Conservation (phyloP, 2,113 vertebrate species). For the Motacilla tschutschensis region DNA sequence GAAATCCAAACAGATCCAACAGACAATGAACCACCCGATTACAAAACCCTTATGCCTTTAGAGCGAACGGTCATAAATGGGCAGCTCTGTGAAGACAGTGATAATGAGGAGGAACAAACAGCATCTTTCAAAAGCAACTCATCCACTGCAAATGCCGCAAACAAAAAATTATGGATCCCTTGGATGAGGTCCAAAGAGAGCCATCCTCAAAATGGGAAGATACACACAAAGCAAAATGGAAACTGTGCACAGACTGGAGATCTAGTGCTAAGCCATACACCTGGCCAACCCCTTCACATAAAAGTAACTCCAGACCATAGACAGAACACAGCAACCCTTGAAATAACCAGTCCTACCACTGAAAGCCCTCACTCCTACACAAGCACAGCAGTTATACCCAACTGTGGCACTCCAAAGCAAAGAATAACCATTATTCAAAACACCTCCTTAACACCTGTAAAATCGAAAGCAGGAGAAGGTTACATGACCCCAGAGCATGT, state of each 20-base stretch:
- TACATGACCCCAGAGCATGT: conserved; percentile 80
- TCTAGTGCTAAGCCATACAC: conserved; percentile 88
- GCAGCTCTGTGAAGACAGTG: conserved; percentile 82
- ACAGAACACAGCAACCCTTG: conserved; percentile 89
- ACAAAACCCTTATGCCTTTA: conserved; percentile 80
- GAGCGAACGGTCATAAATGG: conserved; percentile 85
- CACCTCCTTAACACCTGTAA: conserved; percentile 79
- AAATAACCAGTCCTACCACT: conserved; percentile 89
- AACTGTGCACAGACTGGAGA: conserved; percentile 86
- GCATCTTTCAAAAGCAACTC: conserved; percentile 78
- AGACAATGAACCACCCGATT: conserved; percentile 80
- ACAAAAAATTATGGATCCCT: conserved; percentile 84
- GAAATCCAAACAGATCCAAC: conserved; percentile 91
- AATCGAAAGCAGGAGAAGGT: conserved; percentile 81
- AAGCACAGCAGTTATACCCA: conserved; percentile 95
- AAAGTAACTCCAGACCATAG: conserved; percentile 93
- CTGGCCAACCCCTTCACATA: conserved; percentile 93
- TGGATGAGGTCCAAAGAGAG: conserved; percentile 85
- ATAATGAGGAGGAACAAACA: conserved; percentile 73
- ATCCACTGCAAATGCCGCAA: conserved; percentile 75
- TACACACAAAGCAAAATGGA: conserved; percentile 80
- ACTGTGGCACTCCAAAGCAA: conserved; percentile 90
- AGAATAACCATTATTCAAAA: conserved; percentile 96
- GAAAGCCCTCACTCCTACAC: conserved; percentile 88
- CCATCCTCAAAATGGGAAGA: conserved; percentile 82